Evolutionary conservation across 2,888 invertebrate genomes (phyloP), one percentile per base, ranked within the genome.

Genomic region (Bibio marci): DNA sequence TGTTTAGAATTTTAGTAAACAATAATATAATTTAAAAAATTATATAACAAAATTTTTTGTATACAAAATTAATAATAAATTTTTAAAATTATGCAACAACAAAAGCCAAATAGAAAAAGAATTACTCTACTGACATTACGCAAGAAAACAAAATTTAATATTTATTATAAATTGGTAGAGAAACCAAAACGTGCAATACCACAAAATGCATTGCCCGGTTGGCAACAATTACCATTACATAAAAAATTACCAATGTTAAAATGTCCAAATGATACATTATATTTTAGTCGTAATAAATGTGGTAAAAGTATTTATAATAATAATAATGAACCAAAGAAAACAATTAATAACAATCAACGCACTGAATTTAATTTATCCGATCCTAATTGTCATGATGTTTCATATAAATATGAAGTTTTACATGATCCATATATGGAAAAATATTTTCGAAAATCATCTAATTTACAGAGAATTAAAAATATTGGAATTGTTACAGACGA

Each of bases 381-480:
- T 44, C 41, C 54, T 4, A 52, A 52, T 8, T 51, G 22, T 22
- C 8, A 22, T 22, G 22, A 22, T 22, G 8, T 49, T 17, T 50
- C 52, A 32, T 55, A 53, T 34, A 67, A 69, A 44, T 73, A 73
- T 48, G 70, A 71, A 31, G 64, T 71, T 0, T 54, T 70, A 54
- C 71, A 72, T 46, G 73, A 73, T 47, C 67, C 69, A 0, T 69
- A 73, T 48, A 54, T 73, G 19, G 67, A 65, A 8, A 61, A 63
- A 19, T n/a, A 19, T 3, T n/a, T 13, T 35, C 8, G 30, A 3
- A 12, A 60, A 45, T 61, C 60, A 32, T 52, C 56, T 28, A 58
- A 60, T 1, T 55, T 58, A 33, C 54, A 56, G 46, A 57, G 66
- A 22, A 60, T 73, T 56, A 64, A 64, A 31, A 43, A 55, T 11